These are phyloP conservation scores for Drosophila prosaltans DNA, from an alignment of 1,140 invertebrate species.

Conservation along the genomic window DNA sequence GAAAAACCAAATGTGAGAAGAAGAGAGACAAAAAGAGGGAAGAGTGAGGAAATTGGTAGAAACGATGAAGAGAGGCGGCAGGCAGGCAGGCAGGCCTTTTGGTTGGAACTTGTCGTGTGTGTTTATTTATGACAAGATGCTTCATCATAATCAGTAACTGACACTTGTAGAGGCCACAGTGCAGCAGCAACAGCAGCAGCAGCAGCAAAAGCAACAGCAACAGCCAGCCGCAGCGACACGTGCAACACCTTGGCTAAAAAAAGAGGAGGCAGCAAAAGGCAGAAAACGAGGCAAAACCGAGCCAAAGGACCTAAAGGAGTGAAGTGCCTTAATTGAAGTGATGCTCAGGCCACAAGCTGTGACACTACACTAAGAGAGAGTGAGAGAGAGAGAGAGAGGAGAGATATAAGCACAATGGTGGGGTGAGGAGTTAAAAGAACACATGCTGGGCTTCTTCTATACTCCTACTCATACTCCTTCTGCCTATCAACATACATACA, in stretches of 20 bases:
- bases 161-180: conserved; percentile 62
- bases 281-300: not conserved
- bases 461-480: not conserved
- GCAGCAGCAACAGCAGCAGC: conserved; percentile 13
- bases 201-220: not conserved
- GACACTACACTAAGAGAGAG: not conserved
- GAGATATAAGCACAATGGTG: too few species aligned
- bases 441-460: conserved; percentile 13
- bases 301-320: conserved; percentile 25
- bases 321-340: conserved; percentile 75
- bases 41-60: too few species aligned
- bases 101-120: conserved; percentile 27
- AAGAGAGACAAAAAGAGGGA: not conserved
- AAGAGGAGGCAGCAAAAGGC: conserved; percentile 1
- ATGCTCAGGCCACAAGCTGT: conserved; percentile 54
- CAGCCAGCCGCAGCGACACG: conserved; percentile 36
- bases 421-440: not conserved
- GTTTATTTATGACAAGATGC: conserved; percentile 78
- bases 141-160: conserved; percentile 75
- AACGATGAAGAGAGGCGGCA: not conserved
- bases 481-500: not conserved
- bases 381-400: not conserved
- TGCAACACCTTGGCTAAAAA: conserved; percentile 48
- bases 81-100: conserved; percentile 39
- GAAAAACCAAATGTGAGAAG: not conserved